Percentiles rank a stretch among this genome's conserved stretches.
Evolutionary conservation across 2,797 vertebrate genomes (phyloP).

Genomic region (Loriculus beryllinus): DNA sequence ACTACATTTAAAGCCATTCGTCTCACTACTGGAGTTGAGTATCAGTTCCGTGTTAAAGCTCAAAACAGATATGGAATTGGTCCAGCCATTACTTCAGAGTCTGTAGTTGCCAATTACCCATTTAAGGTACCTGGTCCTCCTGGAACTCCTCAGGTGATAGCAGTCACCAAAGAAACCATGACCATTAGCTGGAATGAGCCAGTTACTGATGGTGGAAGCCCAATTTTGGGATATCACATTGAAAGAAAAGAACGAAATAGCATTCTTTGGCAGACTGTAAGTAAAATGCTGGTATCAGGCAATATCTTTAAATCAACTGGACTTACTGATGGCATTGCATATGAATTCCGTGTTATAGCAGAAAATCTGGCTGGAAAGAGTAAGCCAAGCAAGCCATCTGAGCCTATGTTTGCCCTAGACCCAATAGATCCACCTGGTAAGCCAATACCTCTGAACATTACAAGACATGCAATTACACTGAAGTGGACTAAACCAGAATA

Average conservation of each 20-base stretch:
- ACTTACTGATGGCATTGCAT: constrained; percentile 91
- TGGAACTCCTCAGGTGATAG: constrained; percentile 90
- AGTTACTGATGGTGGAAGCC: constrained; percentile 93
- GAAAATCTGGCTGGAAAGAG: constrained; percentile 97
- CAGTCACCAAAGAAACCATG: constrained; percentile 93
- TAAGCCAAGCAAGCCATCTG: constrained; percentile 95
- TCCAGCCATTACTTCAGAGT: constrained; percentile 87
- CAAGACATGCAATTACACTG: constrained; percentile 90
- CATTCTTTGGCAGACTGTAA: constrained; percentile 93
- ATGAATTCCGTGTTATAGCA: constrained; percentile 95
- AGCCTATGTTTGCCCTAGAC: constrained; percentile 90
- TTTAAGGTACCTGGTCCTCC: constrained; percentile 97
- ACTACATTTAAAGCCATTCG: constrained; percentile 92
- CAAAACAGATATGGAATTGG: constrained; percentile 96
- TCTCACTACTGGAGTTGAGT: constrained; percentile 90
- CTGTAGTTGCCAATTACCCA: constrained; percentile 91
- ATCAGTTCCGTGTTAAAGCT: constrained; percentile 96
- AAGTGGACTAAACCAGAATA: constrained; percentile 97
- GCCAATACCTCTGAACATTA: constrained; percentile 87
- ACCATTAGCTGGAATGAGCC: constrained; percentile 97
- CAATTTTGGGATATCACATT: constrained; percentile 93
- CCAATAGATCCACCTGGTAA: constrained; percentile 96
- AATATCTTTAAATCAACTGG: constrained; percentile 93
- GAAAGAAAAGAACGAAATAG: constrained; percentile 96
- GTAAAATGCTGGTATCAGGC: constrained; percentile 86